Percentiles rank a stretch among this genome's conserved stretches.
Evolutionary conservation across 2,797 vertebrate genomes (phyloP).

Genomic region (Pseudomugil gertrudae): DNA sequence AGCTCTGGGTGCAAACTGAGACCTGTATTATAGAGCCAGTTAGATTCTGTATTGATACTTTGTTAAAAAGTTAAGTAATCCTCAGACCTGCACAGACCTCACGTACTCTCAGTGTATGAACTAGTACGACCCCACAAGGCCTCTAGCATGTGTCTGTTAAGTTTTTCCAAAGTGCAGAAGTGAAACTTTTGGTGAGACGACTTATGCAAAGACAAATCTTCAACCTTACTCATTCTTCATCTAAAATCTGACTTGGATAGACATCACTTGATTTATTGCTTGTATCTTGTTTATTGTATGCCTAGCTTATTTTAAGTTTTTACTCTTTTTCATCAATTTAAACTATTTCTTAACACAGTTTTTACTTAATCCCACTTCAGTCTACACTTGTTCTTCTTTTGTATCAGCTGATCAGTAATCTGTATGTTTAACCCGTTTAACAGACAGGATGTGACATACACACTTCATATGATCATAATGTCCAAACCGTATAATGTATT

Average conservation of each 20-base stretch:
- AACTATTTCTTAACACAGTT: not conserved
- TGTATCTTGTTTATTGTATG: not conserved
- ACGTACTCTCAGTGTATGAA: not conserved
- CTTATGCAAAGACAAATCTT: not conserved
- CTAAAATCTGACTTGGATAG: not conserved
- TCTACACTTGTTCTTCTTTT: not conserved
- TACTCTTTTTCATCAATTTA: not conserved
- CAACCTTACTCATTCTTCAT: not conserved
- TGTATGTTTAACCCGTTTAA: too few relatives aligned
- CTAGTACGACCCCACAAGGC: not conserved
- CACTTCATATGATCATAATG: too few relatives aligned
- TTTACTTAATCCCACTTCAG: not conserved
- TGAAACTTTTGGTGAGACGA: conserved; percentile 11
- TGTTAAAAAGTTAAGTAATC: too few relatives aligned
- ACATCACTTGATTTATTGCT: not conserved
- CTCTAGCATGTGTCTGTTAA: not conserved
- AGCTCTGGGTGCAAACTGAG: not conserved
- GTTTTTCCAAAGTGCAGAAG: conserved; percentile 10
- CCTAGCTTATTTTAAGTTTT: not conserved
- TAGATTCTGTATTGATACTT: not conserved
- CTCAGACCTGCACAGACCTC: not conserved
- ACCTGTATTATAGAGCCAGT: not conserved
- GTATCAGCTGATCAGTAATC: too few relatives aligned
- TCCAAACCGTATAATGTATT: too few relatives aligned
- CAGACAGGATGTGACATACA: too few relatives aligned